Percentiles rank a stretch among this genome's conserved stretches.
phyloP scores from a whole-genome alignment of 64 coral and sea anemone species.

The Actinia equina region DNA sequence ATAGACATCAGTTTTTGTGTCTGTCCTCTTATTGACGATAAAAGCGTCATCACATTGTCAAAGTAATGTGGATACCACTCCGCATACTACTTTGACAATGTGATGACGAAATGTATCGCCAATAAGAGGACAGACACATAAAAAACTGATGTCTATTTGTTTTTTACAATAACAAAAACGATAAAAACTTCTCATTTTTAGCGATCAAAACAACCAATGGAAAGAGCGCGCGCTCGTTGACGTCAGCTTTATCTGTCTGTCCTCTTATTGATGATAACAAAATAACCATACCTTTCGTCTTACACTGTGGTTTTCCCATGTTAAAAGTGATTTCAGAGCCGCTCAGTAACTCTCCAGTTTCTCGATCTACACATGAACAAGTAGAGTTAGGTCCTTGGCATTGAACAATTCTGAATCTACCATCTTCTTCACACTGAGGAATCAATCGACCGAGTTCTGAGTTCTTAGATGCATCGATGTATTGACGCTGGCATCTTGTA shows the following conservation, averaged over 20 bases:
- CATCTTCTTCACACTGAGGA: slow-evolving; percentile 43
- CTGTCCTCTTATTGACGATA: no score
- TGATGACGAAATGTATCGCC: background rate
- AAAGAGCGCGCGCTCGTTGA: no score
- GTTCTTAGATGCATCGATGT: slow-evolving; percentile 40
- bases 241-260: no score
- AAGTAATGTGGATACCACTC: no score
- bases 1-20: no score
- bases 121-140: no score
- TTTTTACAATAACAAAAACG: no score
- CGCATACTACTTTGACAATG: background rate
- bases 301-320: slow-evolving; percentile 59
- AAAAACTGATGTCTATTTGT: no score
- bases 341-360: slow-evolving; percentile 36
- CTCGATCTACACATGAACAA: slow-evolving; percentile 67
- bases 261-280: no score
- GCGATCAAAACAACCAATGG: no score
- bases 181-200: no score
- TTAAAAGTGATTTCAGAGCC: slow-evolving; percentile 41
- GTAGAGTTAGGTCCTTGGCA: slow-evolving; percentile 33
- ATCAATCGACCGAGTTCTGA: background rate
- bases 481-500: slow-evolving; percentile 52
- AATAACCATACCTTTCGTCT: slow-evolving; percentile 33
- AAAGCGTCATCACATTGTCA: no score
- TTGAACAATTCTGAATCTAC: slow-evolving; percentile 46